A percentile compares a stretch with the other conserved stretches of the same genome.
Conservation (phyloP, 2,113 vertebrate genomes). For the Climacteris rufus region DNA sequence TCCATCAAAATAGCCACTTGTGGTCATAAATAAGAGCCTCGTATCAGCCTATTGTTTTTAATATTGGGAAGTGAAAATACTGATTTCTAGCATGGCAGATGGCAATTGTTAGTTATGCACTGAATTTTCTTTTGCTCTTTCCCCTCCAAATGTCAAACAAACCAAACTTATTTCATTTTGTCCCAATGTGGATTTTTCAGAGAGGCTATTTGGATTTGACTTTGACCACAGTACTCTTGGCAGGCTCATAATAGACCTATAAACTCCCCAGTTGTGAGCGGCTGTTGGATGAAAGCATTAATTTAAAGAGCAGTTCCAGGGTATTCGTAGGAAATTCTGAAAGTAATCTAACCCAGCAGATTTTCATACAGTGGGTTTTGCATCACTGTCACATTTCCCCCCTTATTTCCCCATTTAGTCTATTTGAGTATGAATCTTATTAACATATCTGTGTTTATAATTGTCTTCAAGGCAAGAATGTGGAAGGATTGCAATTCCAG, state of each 20-base stretch:
- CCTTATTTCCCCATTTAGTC: background rate
- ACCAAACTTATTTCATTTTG: slow-evolving; percentile 5
- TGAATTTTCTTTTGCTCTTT: background rate
- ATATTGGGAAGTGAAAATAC: background rate
- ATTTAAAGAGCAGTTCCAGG: slow-evolving; percentile 13
- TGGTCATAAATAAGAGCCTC: background rate
- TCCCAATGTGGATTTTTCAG: background rate
- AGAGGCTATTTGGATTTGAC: slow-evolving; percentile 3
- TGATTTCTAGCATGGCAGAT: background rate
- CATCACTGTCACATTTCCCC: background rate
- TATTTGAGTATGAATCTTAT: background rate
- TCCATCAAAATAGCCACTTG: background rate
- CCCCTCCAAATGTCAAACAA: background rate
- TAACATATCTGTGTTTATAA: slow-evolving; percentile 7
- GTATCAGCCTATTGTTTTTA: background rate
- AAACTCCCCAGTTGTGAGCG: slow-evolving; percentile 18
- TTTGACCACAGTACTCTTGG: slow-evolving; percentile 44
- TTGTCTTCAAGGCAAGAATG: slow-evolving; percentile 21
- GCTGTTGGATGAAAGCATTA: slow-evolving; percentile 6
- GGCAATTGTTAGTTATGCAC: background rate
- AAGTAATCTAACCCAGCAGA: background rate
- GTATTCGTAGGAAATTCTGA: slow-evolving; percentile 9
- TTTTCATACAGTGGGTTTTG: background rate
- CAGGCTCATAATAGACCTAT: slow-evolving; percentile 25
- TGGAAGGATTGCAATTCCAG: background rate